Base-by-base conservation (phyloP, 2,113 vertebrate genomes). In the Brachypteracias leptosomus region DNA sequence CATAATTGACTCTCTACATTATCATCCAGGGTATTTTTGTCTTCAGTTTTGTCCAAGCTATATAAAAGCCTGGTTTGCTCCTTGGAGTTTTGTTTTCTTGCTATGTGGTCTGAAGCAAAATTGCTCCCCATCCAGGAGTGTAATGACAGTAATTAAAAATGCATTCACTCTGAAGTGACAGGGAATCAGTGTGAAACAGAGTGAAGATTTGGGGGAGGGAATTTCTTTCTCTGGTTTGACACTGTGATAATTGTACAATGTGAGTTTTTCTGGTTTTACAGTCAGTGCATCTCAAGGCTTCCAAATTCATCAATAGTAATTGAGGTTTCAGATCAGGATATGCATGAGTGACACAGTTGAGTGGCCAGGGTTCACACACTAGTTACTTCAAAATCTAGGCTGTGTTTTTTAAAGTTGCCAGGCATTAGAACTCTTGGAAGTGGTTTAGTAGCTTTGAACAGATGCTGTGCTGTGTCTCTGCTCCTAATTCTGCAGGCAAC, bases 121-220 rank as follows among this genome's bases (percentile, higher is more conserved):
- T 55, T 58, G 57, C 70, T 82, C 46, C 70, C 67, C 47, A 13
- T 66, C n/a, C 4, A 16, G 79, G 86, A 83, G 19, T 31, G 16
- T 55, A 78, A 92, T 59, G 93, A 66, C 59, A 84, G 20, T 89
- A 73, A 94, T 95, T 94, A 88, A 88, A 92, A 88, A 79, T 22
- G 28, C 46, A 46, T 51, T 84, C 85, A 11, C 84, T 85, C 33
- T 67, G 65, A 61, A 85, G 78, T 65, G 95, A 42, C 28, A n/a
- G 83, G n/a, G 88, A 92, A 58, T 82, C 67, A 29, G 74, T 7
- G 6, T 11, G 68, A 22, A 59, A 14, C 22, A 58, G 44, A 75
- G 1, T 90, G 72, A 57, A 38, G 57, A 19, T 67, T 20, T 58
- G 7, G 33, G 66, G 77, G 42, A 71, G 42, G 33, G 54, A 28